These are phyloP conservation scores for human DNA, from an alignment of 2,113 vertebrate genomes.

Conservation along the genomic window DNA sequence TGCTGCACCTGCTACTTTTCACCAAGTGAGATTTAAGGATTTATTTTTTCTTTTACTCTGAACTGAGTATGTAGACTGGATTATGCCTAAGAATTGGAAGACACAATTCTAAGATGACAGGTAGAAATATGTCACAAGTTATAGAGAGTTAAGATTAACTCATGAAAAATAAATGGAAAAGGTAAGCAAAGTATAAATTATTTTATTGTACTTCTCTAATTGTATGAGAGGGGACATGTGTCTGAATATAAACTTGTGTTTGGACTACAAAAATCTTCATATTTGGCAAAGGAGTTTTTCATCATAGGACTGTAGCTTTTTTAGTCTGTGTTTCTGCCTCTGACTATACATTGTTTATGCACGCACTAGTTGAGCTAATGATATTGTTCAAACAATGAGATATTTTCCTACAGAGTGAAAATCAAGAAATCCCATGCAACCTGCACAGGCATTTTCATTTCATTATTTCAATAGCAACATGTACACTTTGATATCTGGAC, in stretches of 20 bases:
- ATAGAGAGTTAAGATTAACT: background rate
- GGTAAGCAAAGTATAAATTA: background rate
- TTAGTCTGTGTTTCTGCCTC: background rate
- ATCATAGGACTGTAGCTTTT: background rate
- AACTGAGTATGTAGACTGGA: background rate
- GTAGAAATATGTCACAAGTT: background rate
- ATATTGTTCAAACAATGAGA: background rate
- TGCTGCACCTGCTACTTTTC: background rate
- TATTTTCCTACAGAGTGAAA: background rate
- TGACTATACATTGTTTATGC: background rate
- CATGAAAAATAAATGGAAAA: background rate
- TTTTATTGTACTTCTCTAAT: background rate
- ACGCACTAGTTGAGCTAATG: background rate
- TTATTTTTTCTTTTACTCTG: slow-evolving; percentile 12
- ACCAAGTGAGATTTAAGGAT: slow-evolving; percentile 16
- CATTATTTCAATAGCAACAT: background rate
- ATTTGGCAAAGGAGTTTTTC: background rate
- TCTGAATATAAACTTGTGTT: background rate
- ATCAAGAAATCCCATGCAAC: background rate
- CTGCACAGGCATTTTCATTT: background rate
- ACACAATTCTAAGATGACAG: background rate
- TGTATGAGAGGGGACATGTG: background rate
- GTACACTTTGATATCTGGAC: background rate
- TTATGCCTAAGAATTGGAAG: background rate
- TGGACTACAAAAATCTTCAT: background rate